Evolutionary conservation across 2,888 invertebrate species (phyloP).

Genomic region (Aphrophora alni): DNA sequence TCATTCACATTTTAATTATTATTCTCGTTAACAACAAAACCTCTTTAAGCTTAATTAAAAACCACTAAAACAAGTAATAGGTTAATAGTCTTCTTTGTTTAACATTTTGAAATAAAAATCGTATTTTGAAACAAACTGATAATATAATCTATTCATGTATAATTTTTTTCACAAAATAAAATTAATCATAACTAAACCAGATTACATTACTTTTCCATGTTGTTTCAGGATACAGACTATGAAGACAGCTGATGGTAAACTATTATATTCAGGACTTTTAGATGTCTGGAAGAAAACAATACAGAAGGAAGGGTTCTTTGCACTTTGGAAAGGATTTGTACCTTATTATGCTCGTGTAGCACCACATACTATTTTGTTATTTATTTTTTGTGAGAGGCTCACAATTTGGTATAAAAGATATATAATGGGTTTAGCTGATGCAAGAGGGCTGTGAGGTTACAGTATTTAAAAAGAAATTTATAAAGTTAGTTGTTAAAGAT

Average conservation of each 20-base stretch:
- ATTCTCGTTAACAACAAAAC: too few relatives aligned
- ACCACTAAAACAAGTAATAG: too few relatives aligned
- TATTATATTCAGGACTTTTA: slow-evolving; percentile 82
- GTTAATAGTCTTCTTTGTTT: too few relatives aligned
- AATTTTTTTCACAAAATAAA: too few relatives aligned
- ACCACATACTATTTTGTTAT: slow-evolving; percentile 97
- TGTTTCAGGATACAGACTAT: slow-evolving; percentile 90
- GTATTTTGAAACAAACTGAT: too few relatives aligned
- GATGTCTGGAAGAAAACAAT: slow-evolving; percentile 82
- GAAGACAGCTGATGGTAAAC: slow-evolving; percentile 82
- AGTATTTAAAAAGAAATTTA: too few relatives aligned
- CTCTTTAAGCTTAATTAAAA: too few relatives aligned
- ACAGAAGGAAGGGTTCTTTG: slow-evolving; percentile 86
- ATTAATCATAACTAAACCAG: too few relatives aligned
- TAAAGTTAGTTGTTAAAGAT: too few relatives aligned
- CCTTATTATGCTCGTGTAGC: slow-evolving; percentile 96
- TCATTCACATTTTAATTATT: too few relatives aligned
- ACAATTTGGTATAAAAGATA: slow-evolving; percentile 66
- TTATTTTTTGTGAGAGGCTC: slow-evolving; percentile 95
- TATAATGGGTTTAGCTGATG: slow-evolving; percentile 35
- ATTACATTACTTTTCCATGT: background rate
- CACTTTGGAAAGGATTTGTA: slow-evolving; percentile 97
- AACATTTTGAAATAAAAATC: too few relatives aligned
- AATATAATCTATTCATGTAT: too few relatives aligned
- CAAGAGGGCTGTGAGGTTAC: slow-evolving; percentile 14